Conservation (phyloP, 2,888 invertebrate genomes). For the Antitype chi region DNA sequence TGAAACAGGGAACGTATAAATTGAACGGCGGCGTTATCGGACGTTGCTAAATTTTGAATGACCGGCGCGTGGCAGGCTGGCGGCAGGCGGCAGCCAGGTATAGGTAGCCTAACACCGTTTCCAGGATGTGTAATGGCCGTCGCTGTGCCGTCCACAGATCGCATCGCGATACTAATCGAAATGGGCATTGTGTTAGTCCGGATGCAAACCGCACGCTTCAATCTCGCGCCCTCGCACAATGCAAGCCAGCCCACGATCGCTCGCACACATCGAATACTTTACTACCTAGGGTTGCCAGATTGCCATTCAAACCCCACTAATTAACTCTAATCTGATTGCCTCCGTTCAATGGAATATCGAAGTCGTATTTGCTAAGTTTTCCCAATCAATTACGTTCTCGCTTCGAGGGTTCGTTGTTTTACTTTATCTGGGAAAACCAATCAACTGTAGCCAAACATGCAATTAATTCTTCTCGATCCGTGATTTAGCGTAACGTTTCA, state of each 20-base stretch:
- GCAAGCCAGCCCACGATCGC: constrained; percentile 52
- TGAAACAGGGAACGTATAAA: constrained; percentile 50
- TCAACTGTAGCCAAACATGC: constrained; percentile 48
- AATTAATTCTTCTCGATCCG: constrained; percentile 48
- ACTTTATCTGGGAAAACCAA: constrained; percentile 53
- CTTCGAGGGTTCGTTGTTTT: constrained; percentile 56
- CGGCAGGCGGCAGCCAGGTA: background rate
- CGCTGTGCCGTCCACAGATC: constrained; percentile 73
- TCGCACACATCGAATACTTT: constrained; percentile 61
- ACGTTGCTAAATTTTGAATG: constrained; percentile 67
- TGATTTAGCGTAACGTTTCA: constrained; percentile 31
- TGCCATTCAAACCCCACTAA: constrained; percentile 59
- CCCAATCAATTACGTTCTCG: constrained; percentile 67
- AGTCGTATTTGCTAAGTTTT: constrained; percentile 62
- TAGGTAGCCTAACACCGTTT: constrained; percentile 64
- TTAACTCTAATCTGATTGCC: constrained; percentile 61
- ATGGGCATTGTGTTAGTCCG: constrained; percentile 80
- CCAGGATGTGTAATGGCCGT: constrained; percentile 73
- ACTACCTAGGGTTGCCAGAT: constrained; percentile 70
- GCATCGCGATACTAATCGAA: constrained; percentile 83
- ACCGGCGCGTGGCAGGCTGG: constrained; percentile 36
- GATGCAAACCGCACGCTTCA: constrained; percentile 84
- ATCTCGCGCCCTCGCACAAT: constrained; percentile 80
- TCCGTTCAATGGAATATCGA: constrained; percentile 48
- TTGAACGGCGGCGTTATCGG: constrained; percentile 56